These are phyloP conservation scores for Acrocephalus arundinaceus DNA, from an alignment of 2,113 vertebrate species.

Conservation along the genomic window DNA sequence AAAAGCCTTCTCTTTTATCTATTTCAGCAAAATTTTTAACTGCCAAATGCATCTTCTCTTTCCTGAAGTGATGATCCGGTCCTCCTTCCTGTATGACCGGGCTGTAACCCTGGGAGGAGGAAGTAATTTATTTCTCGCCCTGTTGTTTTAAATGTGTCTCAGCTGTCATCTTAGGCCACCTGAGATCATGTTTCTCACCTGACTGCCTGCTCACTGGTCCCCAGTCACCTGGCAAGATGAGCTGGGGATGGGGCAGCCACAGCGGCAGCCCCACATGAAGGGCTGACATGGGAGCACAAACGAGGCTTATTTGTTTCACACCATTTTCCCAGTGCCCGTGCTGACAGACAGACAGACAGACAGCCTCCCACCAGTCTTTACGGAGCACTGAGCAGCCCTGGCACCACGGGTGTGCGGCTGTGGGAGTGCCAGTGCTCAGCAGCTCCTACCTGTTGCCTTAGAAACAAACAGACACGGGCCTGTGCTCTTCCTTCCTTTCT, in stretches of 20 bases:
- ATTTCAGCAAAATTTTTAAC: slow-evolving; percentile 64
- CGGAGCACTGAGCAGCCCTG: neutral
- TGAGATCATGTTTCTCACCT: slow-evolving; percentile 45
- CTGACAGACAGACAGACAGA: slow-evolving; percentile 59
- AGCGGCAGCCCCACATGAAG: neutral
- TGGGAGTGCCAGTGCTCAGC: slow-evolving; percentile 14
- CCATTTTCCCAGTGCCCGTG: slow-evolving; percentile 43
- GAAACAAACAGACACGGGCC: slow-evolving; percentile 33
- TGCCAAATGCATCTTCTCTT: slow-evolving; percentile 66
- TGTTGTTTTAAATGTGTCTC: slow-evolving; percentile 15
- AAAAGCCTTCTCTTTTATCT: slow-evolving; percentile 68
- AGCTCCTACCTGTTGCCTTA: slow-evolving; percentile 56
- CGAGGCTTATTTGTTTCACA: slow-evolving; percentile 58
- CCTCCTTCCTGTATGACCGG: slow-evolving; percentile 55
- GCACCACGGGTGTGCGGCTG: neutral
- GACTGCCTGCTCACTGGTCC: slow-evolving; percentile 48
- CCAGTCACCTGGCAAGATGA: slow-evolving; percentile 3
- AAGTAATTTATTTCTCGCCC: slow-evolving; percentile 70
- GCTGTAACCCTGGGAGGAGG: slow-evolving; percentile 57
- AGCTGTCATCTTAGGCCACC: neutral
- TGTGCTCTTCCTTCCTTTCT: neutral
- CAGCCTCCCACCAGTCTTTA: slow-evolving; percentile 40
- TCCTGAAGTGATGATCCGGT: slow-evolving; percentile 71
- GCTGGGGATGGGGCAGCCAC: slow-evolving; percentile 19
- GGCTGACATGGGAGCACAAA: slow-evolving; percentile 22